phyloP scores from a whole-genome alignment of 2,113 vertebrate genomes.

The Tilapia sparmanii region DNA sequence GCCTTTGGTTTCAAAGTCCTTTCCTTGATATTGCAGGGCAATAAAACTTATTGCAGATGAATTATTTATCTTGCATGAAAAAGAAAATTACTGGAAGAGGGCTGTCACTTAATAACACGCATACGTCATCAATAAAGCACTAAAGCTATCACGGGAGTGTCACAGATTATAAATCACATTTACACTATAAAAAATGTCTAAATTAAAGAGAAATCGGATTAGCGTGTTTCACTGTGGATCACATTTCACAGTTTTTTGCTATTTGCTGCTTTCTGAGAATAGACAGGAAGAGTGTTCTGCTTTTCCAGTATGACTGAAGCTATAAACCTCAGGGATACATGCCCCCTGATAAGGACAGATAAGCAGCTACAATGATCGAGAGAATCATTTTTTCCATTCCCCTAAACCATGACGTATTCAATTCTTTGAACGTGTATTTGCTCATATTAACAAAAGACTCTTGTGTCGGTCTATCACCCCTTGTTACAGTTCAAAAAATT shows the following conservation, averaged over 20 bases:
- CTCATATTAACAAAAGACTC: neutral
- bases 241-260: neutral
- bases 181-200: neutral
- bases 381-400: neutral
- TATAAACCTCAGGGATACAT: neutral
- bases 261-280: neutral
- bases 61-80: constrained; percentile 31
- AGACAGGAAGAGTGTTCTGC: neutral
- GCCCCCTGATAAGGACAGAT: neutral
- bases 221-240: neutral
- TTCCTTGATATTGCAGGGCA: neutral
- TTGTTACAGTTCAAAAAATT: rapidly evolving
- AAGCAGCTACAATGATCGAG: neutral
- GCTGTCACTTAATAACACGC: neutral
- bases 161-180: neutral
- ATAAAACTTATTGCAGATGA: constrained; percentile 49
- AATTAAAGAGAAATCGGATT: neutral
- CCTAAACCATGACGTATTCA: neutral
- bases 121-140: neutral
- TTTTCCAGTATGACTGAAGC: neutral
- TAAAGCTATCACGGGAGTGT: neutral
- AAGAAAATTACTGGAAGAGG: neutral
- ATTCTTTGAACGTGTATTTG: neutral
- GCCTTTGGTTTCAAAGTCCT: constrained; percentile 44
- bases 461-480: rapidly evolving